Evolutionary conservation across 2,113 vertebrate genomes (phyloP), one percentile per base, ranked within the genome.

Genomic region (Corydoras maculifer): DNA sequence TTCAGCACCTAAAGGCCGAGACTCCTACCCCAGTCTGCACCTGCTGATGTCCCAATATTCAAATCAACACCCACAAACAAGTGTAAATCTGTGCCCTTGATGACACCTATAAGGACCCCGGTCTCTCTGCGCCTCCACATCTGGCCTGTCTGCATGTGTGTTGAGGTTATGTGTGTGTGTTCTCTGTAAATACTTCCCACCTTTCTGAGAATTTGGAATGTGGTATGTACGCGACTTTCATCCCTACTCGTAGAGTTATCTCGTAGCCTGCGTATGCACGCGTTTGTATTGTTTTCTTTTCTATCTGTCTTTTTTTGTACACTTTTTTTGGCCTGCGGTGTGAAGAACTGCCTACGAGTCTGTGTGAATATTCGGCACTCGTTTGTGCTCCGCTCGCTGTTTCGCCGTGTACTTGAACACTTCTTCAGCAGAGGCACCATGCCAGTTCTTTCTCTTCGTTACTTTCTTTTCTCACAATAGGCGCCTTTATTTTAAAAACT

Each of bases 1-100:
- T 91, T 91, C 87, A 91, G 90, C 85, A 89, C 87, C 87, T 91
- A 91, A 91, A 86, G 83, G 79, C 79, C 79, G 67, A 79, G 62
- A 72, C 71, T 85, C 86, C 86, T 85, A 85, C 88, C 86, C 84
- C 87, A 82, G 83, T 85, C 88, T 82, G 78, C 82, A 43, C 80
- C 84, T 75, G 57, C 18, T 25, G 18, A 25, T 25, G 18, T 25
- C 18, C 18, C 18, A 25, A 2, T 1, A 25, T 25, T 25, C 18
- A 25, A 25, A 25, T 25, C 18, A 25, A 25, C 18, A 25, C 18
- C 18, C 76, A 74, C 73, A 48, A 68, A 80, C 81, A 82, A 86
- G 84, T 85, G 78, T 86, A 75, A 74, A 85, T 85, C 85, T 79
- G 82, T 79, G 82, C 77, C 84, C 81, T 57, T 53, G 81, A 82